Base-by-base conservation (phyloP, 2,113 vertebrate genomes). In the Pangasianodon gigas region DNA sequence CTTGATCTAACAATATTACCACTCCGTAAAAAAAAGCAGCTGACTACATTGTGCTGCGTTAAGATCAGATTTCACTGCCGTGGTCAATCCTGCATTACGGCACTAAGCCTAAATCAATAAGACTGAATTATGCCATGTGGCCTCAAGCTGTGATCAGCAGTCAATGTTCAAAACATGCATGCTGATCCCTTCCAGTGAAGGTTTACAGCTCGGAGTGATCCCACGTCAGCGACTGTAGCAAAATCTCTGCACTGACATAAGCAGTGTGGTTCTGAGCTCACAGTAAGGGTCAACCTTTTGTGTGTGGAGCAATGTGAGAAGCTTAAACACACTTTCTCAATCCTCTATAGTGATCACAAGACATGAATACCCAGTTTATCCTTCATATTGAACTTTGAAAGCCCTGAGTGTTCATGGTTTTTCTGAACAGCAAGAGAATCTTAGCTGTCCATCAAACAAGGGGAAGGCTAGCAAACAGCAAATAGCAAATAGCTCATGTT, bases 1-100 rank as follows among this genome's bases (percentile, higher is more conserved):
- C 74, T 87, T 69, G 77, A 60, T 54, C 62, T 75, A 86, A 86
- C 84, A 86, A 89, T 79, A 87, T 91, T 89, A 89, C 37, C 51
- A 44, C 56, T 67, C n/a, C 9, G 56, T 37, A 82, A 62, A 87
- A 65, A 80, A 84, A 83, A 87, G 65, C 51, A 84, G 32, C 85
- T 89, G 69, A 46, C 65, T 85, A 67, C 56, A 84, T 75, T 54
- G 29, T 69, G 85, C 52, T 89, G 32, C 60, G 79, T 86, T 58
- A 84, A 89, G 60, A 87, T 84, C 88, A 89, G 46, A 89, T 89
- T 89, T 71, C 88, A 84, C 18, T 29, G 51, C 58, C 10, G 75
- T 54, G 37, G 85, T 87, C 79, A 71, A 88, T 80, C 81, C 56
- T 48, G 65, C 37, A 81, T 83, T 69, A 58, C 44, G 85, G 67